A percentile compares a stretch with the other conserved stretches of the same genome.
Evolutionary conservation across 2,797 vertebrate genomes (phyloP).

Genomic region (Myotis pilosus): DNA sequence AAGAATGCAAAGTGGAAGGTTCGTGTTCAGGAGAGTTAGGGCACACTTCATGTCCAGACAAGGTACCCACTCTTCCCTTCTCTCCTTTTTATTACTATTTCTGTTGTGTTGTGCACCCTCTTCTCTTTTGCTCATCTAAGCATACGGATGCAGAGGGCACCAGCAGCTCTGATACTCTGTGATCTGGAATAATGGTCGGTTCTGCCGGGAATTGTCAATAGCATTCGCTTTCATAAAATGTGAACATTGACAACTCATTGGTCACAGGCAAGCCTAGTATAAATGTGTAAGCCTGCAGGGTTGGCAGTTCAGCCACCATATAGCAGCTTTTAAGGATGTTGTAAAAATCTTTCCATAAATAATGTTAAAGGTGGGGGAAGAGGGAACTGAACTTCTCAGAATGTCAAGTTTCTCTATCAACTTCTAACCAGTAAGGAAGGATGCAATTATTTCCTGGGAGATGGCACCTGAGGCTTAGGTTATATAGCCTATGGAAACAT

Average conservation of each 20-base stretch:
- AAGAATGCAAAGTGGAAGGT: background rate
- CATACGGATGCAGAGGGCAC: background rate
- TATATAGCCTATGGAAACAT: constrained; percentile 36
- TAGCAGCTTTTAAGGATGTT: constrained; percentile 31
- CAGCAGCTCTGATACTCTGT: background rate
- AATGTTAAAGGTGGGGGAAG: background rate
- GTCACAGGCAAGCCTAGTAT: background rate
- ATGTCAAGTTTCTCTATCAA: constrained; percentile 48
- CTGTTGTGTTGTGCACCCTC: background rate
- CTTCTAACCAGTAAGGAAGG: constrained; percentile 54
- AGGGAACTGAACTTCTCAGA: constrained; percentile 57
- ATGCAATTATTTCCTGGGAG: constrained; percentile 36
- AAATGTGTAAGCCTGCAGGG: constrained; percentile 43
- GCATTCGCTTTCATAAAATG: constrained; percentile 54
- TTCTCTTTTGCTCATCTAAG: background rate
- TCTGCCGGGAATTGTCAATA: background rate
- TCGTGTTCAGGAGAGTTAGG: background rate
- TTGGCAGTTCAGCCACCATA: constrained; percentile 34
- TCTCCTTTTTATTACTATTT: background rate
- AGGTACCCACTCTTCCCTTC: background rate
- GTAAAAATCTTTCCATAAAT: constrained; percentile 69
- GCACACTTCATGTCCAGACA: background rate
- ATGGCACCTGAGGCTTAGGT: constrained; percentile 36
- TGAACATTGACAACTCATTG: constrained; percentile 36
- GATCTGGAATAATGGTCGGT: background rate